Percentiles rank a stretch among this genome's conserved stretches.
Evolutionary conservation across 2,888 invertebrate genomes (phyloP).

Genomic region (Drosophila dives): DNA sequence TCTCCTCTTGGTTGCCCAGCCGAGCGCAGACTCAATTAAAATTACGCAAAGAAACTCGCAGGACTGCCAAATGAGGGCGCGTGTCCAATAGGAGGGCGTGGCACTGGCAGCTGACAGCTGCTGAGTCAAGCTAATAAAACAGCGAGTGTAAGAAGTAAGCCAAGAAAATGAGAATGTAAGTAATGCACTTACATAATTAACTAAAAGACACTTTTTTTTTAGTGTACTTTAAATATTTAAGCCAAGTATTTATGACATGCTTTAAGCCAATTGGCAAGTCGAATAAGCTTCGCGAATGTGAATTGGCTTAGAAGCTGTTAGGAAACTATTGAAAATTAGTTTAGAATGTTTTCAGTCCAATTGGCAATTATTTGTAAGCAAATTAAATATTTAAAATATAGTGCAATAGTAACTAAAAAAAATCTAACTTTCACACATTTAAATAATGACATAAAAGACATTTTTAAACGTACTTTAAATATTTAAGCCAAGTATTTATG

Average conservation of each 20-base stretch:
- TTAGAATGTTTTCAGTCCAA: too few species aligned
- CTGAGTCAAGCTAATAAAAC: not conserved
- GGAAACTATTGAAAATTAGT: not conserved
- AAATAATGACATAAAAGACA: not conserved
- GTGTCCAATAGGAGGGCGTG: not conserved
- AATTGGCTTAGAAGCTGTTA: not conserved
- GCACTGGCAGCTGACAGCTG: not conserved
- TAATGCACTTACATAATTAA: not conserved
- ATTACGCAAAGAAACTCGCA: slow-evolving; percentile 52
- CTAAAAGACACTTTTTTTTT: not conserved
- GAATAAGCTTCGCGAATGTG: not conserved
- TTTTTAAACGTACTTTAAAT: not conserved
- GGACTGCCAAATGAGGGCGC: slow-evolving; percentile 9
- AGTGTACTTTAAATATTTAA: not conserved
- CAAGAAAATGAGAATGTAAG: not conserved
- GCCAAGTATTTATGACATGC: not conserved
- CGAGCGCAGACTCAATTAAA: slow-evolving; percentile 70
- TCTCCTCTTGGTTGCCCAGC: slow-evolving; percentile 35
- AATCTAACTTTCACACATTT: not conserved
- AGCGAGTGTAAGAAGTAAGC: not conserved
- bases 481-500: not conserved
- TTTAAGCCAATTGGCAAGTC: not conserved
- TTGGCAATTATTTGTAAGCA: too few species aligned
- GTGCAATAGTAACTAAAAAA: too few species aligned
- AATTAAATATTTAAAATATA: too few species aligned